These are phyloP conservation scores for Rynchops niger DNA, from an alignment of 2,113 vertebrate species.

Conservation along the genomic window DNA sequence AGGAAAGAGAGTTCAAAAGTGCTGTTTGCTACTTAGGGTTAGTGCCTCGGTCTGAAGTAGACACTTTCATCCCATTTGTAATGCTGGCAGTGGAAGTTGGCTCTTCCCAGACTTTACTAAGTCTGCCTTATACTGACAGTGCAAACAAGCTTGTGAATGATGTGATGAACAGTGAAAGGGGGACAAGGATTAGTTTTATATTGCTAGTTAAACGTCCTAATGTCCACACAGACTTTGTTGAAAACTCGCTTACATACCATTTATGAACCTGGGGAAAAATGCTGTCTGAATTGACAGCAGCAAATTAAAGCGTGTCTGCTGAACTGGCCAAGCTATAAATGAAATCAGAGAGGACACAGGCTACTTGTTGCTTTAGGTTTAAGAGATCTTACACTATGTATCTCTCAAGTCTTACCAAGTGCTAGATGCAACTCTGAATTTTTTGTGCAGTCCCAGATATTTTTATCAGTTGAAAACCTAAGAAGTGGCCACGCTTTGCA, in stretches of 20 bases:
- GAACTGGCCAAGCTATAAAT: not conserved
- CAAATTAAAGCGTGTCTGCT: not conserved
- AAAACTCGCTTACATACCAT: not conserved
- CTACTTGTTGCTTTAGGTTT: not conserved
- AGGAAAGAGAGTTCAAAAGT: not conserved
- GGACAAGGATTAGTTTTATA: not conserved
- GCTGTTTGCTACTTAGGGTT: not conserved
- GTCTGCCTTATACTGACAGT: not conserved
- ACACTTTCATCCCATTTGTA: rapidly evolving
- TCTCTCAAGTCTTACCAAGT: not conserved
- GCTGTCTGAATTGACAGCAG: not conserved
- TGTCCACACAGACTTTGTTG: not conserved
- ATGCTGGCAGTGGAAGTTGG: not conserved
- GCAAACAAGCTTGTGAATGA: not conserved
- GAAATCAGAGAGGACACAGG: not conserved
- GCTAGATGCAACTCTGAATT: not conserved
- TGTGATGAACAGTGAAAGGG: not conserved
- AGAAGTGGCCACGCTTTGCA: not conserved
- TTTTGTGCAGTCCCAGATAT: not conserved
- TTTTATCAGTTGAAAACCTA: not conserved
- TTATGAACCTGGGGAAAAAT: not conserved
- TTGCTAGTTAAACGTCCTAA: not conserved
- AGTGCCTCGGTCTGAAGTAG: not conserved
- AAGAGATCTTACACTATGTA: not conserved
- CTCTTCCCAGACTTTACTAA: not conserved